Evolutionary conservation across 2,797 vertebrate genomes (phyloP), one percentile per base, ranked within the genome.

Genomic region (Arctocebus calabarensis): DNA sequence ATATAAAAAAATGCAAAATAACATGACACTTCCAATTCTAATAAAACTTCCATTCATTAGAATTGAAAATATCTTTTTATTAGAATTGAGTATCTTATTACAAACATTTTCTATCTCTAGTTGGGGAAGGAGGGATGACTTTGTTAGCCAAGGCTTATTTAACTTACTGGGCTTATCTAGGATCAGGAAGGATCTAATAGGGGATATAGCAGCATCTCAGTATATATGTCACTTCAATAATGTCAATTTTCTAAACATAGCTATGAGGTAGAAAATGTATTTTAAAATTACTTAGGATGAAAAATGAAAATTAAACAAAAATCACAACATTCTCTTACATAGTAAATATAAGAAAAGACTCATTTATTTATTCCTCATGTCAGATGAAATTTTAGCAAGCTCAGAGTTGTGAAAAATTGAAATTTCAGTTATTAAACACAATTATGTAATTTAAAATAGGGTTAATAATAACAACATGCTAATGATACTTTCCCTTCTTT

Each of bases 301-400:
- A n/a, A 90, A 83, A 88, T 84, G 57, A 90, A 84, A 90, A 84
- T 68, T 22, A 73, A 94, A 78, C 16, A 82, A 13, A 84, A 90
- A 87, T 71, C 59, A 61, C 25, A 43, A 85, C 74, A 59, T 79
- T 17, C 4, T 93, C n/a, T 84, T 32, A 25, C 10, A 25, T 37
- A 27, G 32, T 40, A 7, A 59, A 48, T 81, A 32, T 10, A 82
- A 64, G 43, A 14, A 29, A 94, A 88, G 17, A 13, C 4, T 7
- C 55, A 40, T 70, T 88, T 40, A 61, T 40, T 91, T 88, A 52
- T 37, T 19, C 27, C 34, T 88, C 25, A 48, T 4, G 88, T 62
- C 89, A 25, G 43, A 13, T 45, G 3, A 83, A 86, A 70, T 92
- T 94, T 64, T 64, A 82, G 71, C 3, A 71, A 20, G 43, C 4